Conservation (phyloP, 2,797 vertebrate species). For the Danio aesculapii region DNA sequence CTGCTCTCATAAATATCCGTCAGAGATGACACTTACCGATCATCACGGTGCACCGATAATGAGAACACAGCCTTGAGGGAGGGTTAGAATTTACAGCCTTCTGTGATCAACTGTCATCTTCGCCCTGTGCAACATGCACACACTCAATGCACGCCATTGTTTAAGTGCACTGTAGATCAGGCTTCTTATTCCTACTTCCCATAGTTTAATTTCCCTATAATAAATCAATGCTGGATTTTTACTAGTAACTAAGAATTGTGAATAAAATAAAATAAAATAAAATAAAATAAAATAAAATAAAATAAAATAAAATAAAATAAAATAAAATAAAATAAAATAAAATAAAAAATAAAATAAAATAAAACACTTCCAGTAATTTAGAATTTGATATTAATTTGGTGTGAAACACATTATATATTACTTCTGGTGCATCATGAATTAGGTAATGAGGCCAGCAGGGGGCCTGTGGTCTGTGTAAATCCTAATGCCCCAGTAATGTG, state of each 20-base stretch:
- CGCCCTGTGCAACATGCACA: slow-evolving; percentile 18
- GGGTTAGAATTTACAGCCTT: slow-evolving; percentile 31
- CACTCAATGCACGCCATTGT: slow-evolving; percentile 5
- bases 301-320: not conserved
- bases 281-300: no score
- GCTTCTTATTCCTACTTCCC: no score
- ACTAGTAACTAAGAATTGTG: not conserved
- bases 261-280: not conserved
- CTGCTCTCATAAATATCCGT: slow-evolving; percentile 36
- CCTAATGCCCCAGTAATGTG: no score
- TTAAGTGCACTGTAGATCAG: not conserved
- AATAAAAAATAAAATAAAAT: no score
- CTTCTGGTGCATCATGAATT: not conserved
- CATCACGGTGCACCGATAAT: slow-evolving; percentile 31
- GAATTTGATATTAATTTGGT: not conserved
- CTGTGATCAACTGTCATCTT: slow-evolving; percentile 36
- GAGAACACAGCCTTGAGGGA: slow-evolving; percentile 49
- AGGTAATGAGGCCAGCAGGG: no score
- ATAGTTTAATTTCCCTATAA: not conserved
- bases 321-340: not conserved
- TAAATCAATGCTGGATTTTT: not conserved
- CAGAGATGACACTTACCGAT: slow-evolving; percentile 26
- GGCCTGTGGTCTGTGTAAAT: no score
- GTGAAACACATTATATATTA: not conserved
- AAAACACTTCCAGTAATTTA: not conserved